Conservation (phyloP, 2,888 invertebrate species). For the Tanypteryx hageni region DNA sequence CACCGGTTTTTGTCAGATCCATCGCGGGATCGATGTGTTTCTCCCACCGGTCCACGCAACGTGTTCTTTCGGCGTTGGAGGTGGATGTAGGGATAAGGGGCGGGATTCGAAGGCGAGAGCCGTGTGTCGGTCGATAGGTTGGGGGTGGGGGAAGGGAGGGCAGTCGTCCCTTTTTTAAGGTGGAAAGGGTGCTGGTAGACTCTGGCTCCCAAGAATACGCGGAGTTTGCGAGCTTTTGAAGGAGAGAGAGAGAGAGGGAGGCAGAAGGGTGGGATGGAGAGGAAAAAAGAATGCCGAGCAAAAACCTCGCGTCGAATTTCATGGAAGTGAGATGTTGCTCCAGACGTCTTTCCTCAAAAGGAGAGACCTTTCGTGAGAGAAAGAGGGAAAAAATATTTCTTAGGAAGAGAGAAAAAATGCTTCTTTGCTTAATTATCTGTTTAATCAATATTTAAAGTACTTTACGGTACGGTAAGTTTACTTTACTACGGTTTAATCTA, state of each 20-base stretch:
- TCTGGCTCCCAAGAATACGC: background rate
- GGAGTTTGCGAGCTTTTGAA: background rate
- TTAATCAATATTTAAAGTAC: background rate
- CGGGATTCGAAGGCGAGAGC: conserved; percentile 27
- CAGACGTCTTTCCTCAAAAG: background rate
- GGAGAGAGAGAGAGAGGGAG: background rate
- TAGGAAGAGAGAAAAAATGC: background rate
- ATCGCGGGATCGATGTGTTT: conserved; percentile 3
- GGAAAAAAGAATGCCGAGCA: background rate
- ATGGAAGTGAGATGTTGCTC: conserved; percentile 34
- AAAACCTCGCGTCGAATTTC: conserved; percentile 32
- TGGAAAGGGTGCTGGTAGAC: conserved; percentile 15
- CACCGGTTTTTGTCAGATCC: background rate
- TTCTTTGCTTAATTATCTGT: conserved; percentile 28
- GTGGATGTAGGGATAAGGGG: background rate
- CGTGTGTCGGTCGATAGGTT: conserved; percentile 4
- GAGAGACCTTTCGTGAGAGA: conserved; percentile 6
- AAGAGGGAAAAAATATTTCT: background rate
- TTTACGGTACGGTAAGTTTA: background rate
- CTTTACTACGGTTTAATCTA: background rate
- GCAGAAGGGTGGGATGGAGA: background rate
- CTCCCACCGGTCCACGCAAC: background rate
- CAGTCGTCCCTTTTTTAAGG: background rate
- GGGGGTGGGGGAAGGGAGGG: background rate
- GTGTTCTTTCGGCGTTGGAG: too few species aligned